Evolutionary conservation across 2,888 invertebrate species (phyloP).

Genomic region (Bellardia bayeri): DNA sequence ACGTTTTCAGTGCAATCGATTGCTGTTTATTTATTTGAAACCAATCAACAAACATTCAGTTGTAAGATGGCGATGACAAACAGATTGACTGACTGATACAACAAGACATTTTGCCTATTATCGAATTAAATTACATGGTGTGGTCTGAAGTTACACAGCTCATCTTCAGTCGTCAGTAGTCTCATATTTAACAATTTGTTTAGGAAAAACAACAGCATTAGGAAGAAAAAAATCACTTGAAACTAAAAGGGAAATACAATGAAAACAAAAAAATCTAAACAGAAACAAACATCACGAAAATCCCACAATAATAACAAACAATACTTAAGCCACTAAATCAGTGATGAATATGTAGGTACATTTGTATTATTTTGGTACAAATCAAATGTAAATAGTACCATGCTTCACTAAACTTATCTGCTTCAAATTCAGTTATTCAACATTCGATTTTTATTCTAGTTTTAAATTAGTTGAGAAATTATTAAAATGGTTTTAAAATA

Average conservation of each 20-base stretch:
- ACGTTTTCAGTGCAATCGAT: slow-evolving; percentile 25
- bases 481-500: too few species aligned
- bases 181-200: slow-evolving; percentile 42
- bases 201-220: neutral
- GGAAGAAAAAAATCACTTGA: slow-evolving; percentile 1
- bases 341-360: neutral
- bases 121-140: slow-evolving; percentile 49
- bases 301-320: slow-evolving; percentile 25
- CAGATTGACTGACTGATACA: neutral
- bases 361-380: neutral
- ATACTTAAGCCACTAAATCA: neutral
- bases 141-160: slow-evolving; percentile 21
- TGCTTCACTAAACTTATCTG: too few species aligned
- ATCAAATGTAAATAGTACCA: too few species aligned
- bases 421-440: too few species aligned
- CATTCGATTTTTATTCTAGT: too few species aligned
- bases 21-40: neutral
- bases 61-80: slow-evolving; percentile 13
- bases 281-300: slow-evolving; percentile 36
- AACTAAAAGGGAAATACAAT: neutral
- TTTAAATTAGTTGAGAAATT: too few species aligned
- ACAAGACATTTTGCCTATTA: slow-evolving; percentile 25
- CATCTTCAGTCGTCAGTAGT: neutral
- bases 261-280: neutral
- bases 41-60: slow-evolving; percentile 29